phyloP scores from a whole-genome alignment of 2,113 vertebrate species.

The Microcebus ravelobensis region DNA sequence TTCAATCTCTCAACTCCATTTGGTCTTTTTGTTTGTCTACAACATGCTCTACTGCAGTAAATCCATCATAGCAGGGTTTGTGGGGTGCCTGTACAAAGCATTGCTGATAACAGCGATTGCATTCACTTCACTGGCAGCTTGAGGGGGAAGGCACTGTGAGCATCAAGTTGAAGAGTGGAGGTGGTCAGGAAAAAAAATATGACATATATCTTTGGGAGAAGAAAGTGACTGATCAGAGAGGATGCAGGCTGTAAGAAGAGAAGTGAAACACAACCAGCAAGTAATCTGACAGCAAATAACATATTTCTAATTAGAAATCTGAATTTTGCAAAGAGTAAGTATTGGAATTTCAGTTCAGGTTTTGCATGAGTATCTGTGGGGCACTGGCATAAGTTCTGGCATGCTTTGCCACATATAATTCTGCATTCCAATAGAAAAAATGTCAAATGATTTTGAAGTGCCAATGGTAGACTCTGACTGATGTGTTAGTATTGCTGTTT shows the following conservation, averaged over 20 bases:
- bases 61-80: neutral
- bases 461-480: neutral
- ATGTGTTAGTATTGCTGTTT: neutral
- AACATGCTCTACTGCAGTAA: neutral
- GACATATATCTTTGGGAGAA: neutral
- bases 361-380: neutral
- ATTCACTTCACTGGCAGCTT: fast-evolving
- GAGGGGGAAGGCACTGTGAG: neutral
- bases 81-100: neutral
- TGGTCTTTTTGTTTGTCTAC: neutral
- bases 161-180: neutral
- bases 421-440: neutral
- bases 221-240: neutral
- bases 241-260: fast-evolving
- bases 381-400: neutral
- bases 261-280: neutral
- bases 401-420: neutral
- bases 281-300: neutral
- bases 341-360: neutral
- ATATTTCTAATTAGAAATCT: neutral
- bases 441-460: neutral
- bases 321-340: neutral
- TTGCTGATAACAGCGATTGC: neutral
- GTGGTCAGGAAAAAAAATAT: neutral
- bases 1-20: neutral